phyloP scores from a whole-genome alignment of 1,140 invertebrate genomes.

The Nymphalis io region DNA sequence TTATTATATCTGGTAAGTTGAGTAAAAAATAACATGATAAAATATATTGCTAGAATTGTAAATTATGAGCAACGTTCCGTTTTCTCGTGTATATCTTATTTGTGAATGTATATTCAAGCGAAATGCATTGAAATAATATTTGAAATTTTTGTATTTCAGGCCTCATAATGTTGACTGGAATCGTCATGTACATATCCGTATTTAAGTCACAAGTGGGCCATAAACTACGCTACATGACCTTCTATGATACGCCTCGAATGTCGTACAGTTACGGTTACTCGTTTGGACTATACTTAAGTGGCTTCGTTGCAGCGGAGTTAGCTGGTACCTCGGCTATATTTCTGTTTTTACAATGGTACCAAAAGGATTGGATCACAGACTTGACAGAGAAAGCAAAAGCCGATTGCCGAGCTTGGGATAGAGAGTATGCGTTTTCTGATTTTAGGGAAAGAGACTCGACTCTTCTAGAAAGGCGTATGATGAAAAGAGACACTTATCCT shows the following conservation, averaged over 20 bases:
- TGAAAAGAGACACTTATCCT: constrained; percentile 76
- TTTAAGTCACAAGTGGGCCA: constrained; percentile 94
- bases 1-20: constrained; percentile 84
- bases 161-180: constrained; percentile 91
- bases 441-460: constrained; percentile 71
- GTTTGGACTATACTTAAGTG: constrained; percentile 91
- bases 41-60: too few species aligned
- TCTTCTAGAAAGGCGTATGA: constrained; percentile 69
- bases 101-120: too few species aligned
- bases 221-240: constrained; percentile 89
- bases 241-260: constrained; percentile 89
- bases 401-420: constrained; percentile 73
- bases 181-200: constrained; percentile 95
- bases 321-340: constrained; percentile 93
- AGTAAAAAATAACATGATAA: background rate
- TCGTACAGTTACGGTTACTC: constrained; percentile 93
- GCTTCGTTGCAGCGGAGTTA: constrained; percentile 91
- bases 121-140: background rate
- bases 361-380: constrained; percentile 80
- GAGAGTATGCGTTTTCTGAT: constrained; percentile 72
- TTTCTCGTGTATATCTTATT: too few species aligned
- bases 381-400: constrained; percentile 74
- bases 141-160: constrained; percentile 81
- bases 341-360: constrained; percentile 87
- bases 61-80: too few species aligned